Conservation (phyloP, 2,888 invertebrate species). For the Lasioglossum morio region DNA sequence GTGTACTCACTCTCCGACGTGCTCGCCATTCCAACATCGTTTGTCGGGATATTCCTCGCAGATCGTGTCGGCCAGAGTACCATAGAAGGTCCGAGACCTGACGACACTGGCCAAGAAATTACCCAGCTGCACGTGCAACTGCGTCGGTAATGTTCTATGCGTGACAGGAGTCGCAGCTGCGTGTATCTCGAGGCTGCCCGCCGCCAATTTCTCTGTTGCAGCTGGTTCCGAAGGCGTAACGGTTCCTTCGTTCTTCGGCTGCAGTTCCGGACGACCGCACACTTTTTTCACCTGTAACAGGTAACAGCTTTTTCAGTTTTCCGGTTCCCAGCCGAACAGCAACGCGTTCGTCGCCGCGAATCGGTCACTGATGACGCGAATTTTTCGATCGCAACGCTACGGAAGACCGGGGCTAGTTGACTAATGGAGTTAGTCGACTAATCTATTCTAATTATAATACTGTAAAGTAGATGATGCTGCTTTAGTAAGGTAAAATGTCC, state of each 20-base stretch:
- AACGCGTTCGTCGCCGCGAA: background rate
- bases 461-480: no score
- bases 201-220: constrained; percentile 58
- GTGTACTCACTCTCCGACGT: constrained; percentile 90
- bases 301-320: background rate
- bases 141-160: constrained; percentile 79
- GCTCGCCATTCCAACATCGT: constrained; percentile 93
- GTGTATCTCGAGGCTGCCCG: constrained; percentile 51
- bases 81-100: constrained; percentile 92
- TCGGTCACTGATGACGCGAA: no score
- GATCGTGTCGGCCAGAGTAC: constrained; percentile 91
- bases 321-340: background rate
- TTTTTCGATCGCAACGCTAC: no score
- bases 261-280: constrained; percentile 80
- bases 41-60: constrained; percentile 90
- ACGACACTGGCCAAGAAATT: constrained; percentile 84
- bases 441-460: no score
- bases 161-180: constrained; percentile 61
- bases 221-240: constrained; percentile 52
- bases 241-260: constrained; percentile 59
- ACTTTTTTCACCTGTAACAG: constrained; percentile 80
- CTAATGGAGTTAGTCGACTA: no score
- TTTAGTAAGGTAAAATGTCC: no score
- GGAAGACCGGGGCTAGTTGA: no score
- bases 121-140: constrained; percentile 81